phyloP scores from a whole-genome alignment of 2,797 vertebrate genomes.

The Lepidocolaptes lacrymiger region DNA sequence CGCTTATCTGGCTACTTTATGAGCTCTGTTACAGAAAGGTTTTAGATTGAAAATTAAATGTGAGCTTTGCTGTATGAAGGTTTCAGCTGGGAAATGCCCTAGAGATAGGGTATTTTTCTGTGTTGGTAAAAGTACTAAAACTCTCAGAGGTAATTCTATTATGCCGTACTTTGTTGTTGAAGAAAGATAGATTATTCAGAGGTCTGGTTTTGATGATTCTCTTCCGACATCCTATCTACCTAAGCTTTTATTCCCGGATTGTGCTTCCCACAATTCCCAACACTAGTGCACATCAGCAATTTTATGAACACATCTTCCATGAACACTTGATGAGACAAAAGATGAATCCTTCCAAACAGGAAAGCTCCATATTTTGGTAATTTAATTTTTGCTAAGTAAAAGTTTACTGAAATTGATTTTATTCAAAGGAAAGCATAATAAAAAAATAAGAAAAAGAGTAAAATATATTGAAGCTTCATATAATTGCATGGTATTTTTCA shows the following conservation, averaged over 20 bases:
- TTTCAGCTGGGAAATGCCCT: neutral
- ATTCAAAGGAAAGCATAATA: neutral
- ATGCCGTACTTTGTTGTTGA: neutral
- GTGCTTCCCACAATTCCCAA: neutral
- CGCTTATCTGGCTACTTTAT: neutral
- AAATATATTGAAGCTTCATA: neutral
- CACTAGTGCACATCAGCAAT: neutral
- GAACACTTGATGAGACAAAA: neutral
- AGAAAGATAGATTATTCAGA: neutral
- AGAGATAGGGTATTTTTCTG: neutral
- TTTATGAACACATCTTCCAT: neutral
- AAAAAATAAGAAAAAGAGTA: neutral
- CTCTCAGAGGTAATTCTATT: neutral
- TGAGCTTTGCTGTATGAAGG: neutral
- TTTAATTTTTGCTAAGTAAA: neutral
- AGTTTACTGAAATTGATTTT: conserved; percentile 15
- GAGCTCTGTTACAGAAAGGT: neutral
- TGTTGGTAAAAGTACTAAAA: neutral
- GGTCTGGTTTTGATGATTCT: neutral
- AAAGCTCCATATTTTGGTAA: neutral
- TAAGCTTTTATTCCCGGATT: neutral
- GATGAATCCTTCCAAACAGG: neutral
- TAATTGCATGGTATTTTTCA: conserved; percentile 33
- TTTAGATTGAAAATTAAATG: neutral
- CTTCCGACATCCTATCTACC: neutral